Evolutionary conservation across 2,113 vertebrate genomes (phyloP).

Genomic region (Romanogobio albipinnatus): DNA sequence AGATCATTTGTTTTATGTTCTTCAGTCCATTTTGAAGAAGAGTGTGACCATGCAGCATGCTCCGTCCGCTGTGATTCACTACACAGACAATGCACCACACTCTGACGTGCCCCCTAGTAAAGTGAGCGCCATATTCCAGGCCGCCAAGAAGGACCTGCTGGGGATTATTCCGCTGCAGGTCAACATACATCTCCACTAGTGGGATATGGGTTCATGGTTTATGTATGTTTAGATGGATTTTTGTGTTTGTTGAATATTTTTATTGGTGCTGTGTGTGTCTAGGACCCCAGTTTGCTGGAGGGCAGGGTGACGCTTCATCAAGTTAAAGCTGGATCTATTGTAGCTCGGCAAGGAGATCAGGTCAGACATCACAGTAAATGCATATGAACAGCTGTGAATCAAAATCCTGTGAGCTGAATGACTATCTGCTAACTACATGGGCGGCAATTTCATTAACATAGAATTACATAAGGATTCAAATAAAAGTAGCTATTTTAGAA

Average conservation of each 20-base stretch:
- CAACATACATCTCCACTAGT: slow-evolving; percentile 52
- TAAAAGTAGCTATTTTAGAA: neutral
- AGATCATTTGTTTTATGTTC: neutral
- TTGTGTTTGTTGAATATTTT: neutral
- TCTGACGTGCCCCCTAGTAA: slow-evolving; percentile 73
- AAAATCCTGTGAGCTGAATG: neutral
- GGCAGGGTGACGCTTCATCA: slow-evolving; percentile 87
- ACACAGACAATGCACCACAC: slow-evolving; percentile 71
- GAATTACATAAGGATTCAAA: neutral
- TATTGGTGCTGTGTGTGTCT: slow-evolving; percentile 32
- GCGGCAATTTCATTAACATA: neutral
- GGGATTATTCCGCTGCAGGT: slow-evolving; percentile 89
- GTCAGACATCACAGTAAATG: slow-evolving; percentile 63
- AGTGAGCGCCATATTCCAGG: slow-evolving; percentile 81
- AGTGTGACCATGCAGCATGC: slow-evolving; percentile 81
- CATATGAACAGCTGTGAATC: neutral
- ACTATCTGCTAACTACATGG: neutral
- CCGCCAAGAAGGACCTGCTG: slow-evolving; percentile 89
- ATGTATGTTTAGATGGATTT: slow-evolving; percentile 27
- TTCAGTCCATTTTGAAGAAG: slow-evolving; percentile 85
- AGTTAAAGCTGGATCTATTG: slow-evolving; percentile 84
- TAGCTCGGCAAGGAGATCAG: slow-evolving; percentile 93
- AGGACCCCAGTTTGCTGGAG: slow-evolving; percentile 84
- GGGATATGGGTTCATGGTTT: neutral
- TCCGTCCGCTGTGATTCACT: slow-evolving; percentile 83